A percentile compares a stretch with the other conserved stretches of the same genome.
Evolutionary conservation across 2,113 vertebrate species (phyloP).

Genomic region (Cyprinus carpio): DNA sequence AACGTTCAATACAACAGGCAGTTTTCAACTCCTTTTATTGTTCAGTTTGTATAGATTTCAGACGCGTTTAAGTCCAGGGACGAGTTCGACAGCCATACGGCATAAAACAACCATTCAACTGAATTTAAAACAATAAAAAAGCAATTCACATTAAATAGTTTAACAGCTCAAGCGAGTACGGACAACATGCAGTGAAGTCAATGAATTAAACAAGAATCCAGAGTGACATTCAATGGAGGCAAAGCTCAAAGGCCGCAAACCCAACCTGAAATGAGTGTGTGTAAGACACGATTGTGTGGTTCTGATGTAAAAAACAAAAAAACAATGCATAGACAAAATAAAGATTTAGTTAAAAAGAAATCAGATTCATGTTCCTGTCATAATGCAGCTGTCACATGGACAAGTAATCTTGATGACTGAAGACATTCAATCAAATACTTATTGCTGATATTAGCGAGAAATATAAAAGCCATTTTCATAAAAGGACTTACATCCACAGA

Average conservation of each 20-base stretch:
- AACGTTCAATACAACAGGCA: slow-evolving; percentile 21
- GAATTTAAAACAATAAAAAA: slow-evolving; percentile 59
- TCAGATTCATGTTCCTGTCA: slow-evolving; percentile 61
- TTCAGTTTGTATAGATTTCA: slow-evolving; percentile 78
- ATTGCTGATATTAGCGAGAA: slow-evolving; percentile 66
- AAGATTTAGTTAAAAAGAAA: slow-evolving; percentile 66
- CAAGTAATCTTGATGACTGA: slow-evolving; percentile 59
- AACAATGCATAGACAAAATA: slow-evolving; percentile 75
- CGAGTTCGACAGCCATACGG: slow-evolving; percentile 72
- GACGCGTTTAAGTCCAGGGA: slow-evolving; percentile 75
- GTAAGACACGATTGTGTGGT: slow-evolving; percentile 62
- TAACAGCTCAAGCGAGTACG: slow-evolving; percentile 62
- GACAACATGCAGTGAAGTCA: slow-evolving; percentile 68
- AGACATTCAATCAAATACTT: slow-evolving; percentile 69
- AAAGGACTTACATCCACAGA: slow-evolving; percentile 66
- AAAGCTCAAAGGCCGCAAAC: slow-evolving; percentile 56
- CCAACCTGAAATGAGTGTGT: slow-evolving; percentile 64
- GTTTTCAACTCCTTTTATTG: slow-evolving; percentile 76
- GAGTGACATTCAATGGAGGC: slow-evolving; percentile 32
- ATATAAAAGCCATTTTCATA: slow-evolving; percentile 50
- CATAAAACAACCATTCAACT: slow-evolving; percentile 62
- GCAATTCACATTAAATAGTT: slow-evolving; percentile 74
- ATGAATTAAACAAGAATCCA: slow-evolving; percentile 44
- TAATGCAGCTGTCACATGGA: background rate
- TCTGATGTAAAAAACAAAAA: slow-evolving; percentile 43